Conservation (phyloP, 2,888 invertebrate genomes). For the Lysandra coridon region DNA sequence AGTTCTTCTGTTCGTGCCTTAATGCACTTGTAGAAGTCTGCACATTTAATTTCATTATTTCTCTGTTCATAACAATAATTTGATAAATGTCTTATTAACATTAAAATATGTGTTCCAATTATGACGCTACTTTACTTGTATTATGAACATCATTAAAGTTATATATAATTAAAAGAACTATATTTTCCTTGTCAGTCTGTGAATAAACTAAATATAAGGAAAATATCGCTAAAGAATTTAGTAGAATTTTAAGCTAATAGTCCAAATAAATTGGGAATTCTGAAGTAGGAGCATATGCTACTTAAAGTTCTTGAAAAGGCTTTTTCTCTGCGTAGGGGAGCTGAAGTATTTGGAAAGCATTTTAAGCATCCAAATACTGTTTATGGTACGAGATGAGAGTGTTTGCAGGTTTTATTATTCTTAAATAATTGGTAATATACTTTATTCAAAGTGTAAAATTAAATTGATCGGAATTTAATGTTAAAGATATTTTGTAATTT, state of each 20-base stretch:
- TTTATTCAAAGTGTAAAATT: too few relatives aligned
- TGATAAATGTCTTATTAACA: not conserved
- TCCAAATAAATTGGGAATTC: conserved; percentile 13
- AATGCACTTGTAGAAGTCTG: not conserved
- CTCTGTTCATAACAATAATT: not conserved
- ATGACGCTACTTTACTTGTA: not conserved
- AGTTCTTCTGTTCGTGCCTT: not conserved
- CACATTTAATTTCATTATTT: not conserved
- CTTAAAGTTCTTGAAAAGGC: conserved; percentile 28
- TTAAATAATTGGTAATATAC: not conserved
- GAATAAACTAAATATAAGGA: not conserved
- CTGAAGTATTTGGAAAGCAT: conserved; percentile 28
- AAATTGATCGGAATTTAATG: too few relatives aligned
- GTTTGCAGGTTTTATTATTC: not conserved
- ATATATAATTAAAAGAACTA: not conserved
- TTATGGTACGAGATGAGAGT: not conserved
- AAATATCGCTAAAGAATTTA: not conserved
- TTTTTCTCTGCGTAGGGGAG: conserved; percentile 16
- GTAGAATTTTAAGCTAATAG: conserved; percentile 6
- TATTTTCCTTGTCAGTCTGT: not conserved
- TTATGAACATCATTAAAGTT: not conserved
- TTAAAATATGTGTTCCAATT: not conserved
- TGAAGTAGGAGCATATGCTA: conserved; percentile 20
- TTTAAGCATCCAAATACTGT: not conserved
- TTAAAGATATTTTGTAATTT: too few relatives aligned